These are phyloP conservation scores for Chorisops tibialis DNA, from an alignment of 2,888 invertebrate species.

Conservation along the genomic window DNA sequence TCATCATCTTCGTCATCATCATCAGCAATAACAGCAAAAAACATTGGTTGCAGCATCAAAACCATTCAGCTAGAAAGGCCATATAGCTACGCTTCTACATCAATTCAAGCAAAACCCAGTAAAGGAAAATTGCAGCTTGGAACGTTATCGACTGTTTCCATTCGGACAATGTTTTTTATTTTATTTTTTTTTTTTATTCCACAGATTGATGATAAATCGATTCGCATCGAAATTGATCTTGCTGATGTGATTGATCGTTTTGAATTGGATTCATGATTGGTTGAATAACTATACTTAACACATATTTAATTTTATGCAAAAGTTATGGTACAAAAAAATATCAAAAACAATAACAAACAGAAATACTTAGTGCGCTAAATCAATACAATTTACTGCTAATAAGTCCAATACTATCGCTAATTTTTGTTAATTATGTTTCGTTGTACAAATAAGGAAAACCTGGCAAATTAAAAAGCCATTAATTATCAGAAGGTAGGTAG, in stretches of 20 bases:
- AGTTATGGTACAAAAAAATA: neutral
- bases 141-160: slow-evolving; percentile 9
- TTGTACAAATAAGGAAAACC: neutral
- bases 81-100: too few relatives aligned
- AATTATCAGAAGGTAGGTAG: too few relatives aligned
- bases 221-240: slow-evolving; percentile 30
- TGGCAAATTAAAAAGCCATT: too few relatives aligned
- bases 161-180: neutral
- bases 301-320: slow-evolving; percentile 17
- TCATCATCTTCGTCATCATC: too few relatives aligned
- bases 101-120: too few relatives aligned
- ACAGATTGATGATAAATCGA: slow-evolving; percentile 32
- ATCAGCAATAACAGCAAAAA: too few relatives aligned
- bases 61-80: too few relatives aligned
- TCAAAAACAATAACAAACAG: neutral
- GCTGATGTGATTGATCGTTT: slow-evolving; percentile 32
- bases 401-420: neutral
- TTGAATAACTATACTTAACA: slow-evolving; percentile 31
- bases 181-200: too few relatives aligned
- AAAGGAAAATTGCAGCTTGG: neutral
- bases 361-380: neutral
- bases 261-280: slow-evolving; percentile 29
- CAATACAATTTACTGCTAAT: neutral
- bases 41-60: too few relatives aligned
- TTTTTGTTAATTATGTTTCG: neutral